Base-by-base conservation (phyloP, 2,888 invertebrate species). In the Parapristionchus giblindavisi region DNA sequence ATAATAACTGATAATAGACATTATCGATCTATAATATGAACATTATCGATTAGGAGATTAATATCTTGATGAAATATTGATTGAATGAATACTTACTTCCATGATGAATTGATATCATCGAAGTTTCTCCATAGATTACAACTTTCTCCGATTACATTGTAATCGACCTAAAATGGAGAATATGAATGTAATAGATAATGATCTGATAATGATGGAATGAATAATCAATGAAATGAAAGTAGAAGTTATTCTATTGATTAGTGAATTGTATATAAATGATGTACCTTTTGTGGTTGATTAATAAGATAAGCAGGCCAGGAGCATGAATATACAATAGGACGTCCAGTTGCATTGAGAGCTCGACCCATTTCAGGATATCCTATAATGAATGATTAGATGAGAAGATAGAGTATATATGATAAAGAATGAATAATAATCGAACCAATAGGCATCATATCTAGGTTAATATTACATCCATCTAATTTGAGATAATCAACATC, bases 381-480 rank as follows among this genome's bases (percentile, higher is more conserved):
- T 93, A 85, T 29, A 81, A 56, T n/a, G n/a, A 24, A 38, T 8
- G 36, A n/a, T 36, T 34, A n/a, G 38, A 61, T 61, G 36, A 17
- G 8, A 14, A 43, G 11, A 17, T 8, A 11, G n/a, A 43, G 24
- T 52, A 36, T 21, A 8, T 3, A 3, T 24, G 24, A 52, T 1
- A 6, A 24, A 36, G 70, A 70, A 70, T n/a, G 11, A 17, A 70
- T 5, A n/a, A 17, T 29, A 5, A 11, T 43, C 61, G 52, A 21
- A 89, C 89, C 89, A 71, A 85, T 81, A 43, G 87, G 84, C 86
- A 89, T 89, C 75, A 88, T 84, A 14, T 84, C 91, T 0, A 94
- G 94, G 80, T 94, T 92, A 0, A 95, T 93, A 88, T 98, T 94
- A 89, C 98, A 99, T 0, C 98, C 98, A 89, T 99, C 98, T 79